Conservation (phyloP, 2,888 invertebrate genomes). For the Rugalucina vietnamica region DNA sequence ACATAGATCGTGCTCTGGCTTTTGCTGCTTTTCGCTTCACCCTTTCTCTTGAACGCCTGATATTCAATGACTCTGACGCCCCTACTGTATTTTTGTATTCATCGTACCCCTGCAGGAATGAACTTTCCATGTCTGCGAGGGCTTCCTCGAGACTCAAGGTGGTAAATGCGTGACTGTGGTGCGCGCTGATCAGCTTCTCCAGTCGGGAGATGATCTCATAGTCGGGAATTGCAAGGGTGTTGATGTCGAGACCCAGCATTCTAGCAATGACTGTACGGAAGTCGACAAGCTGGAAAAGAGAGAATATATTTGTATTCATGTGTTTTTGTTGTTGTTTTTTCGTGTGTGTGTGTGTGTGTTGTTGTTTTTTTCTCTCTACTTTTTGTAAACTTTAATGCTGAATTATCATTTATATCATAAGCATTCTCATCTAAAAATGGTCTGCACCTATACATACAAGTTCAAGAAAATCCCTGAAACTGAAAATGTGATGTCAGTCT, state of each 20-base stretch:
- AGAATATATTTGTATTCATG: too few relatives aligned
- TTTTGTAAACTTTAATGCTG: too few relatives aligned
- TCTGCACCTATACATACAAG: too few relatives aligned
- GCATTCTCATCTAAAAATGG: too few relatives aligned
- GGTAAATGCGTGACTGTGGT: slow-evolving; percentile 80
- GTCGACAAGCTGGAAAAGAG: slow-evolving; percentile 81
- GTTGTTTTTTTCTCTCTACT: too few relatives aligned
- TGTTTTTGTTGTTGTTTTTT: too few relatives aligned
- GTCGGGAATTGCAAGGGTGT: slow-evolving; percentile 83
- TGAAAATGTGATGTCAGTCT: too few relatives aligned
- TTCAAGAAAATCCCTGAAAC: too few relatives aligned
- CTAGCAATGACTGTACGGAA: slow-evolving; percentile 83
- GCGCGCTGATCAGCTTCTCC: slow-evolving; percentile 83
- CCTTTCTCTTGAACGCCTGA: slow-evolving; percentile 68
- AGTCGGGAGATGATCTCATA: slow-evolving; percentile 84
- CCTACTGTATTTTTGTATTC: slow-evolving; percentile 65
- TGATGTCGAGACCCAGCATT: slow-evolving; percentile 84
- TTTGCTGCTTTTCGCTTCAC: slow-evolving; percentile 68
- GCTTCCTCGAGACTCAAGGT: slow-evolving; percentile 80
- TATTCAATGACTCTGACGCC: slow-evolving; percentile 61
- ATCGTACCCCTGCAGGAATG: slow-evolving; percentile 76
- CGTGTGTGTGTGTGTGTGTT: too few relatives aligned
- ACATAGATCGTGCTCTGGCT: slow-evolving; percentile 76
- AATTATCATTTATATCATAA: too few relatives aligned
- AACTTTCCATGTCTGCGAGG: slow-evolving; percentile 80